Evolutionary conservation across 64 coral and sea anemone genomes (phyloP), one percentile per base, ranked within the genome.

Genomic region (Stylophora pistillata): DNA sequence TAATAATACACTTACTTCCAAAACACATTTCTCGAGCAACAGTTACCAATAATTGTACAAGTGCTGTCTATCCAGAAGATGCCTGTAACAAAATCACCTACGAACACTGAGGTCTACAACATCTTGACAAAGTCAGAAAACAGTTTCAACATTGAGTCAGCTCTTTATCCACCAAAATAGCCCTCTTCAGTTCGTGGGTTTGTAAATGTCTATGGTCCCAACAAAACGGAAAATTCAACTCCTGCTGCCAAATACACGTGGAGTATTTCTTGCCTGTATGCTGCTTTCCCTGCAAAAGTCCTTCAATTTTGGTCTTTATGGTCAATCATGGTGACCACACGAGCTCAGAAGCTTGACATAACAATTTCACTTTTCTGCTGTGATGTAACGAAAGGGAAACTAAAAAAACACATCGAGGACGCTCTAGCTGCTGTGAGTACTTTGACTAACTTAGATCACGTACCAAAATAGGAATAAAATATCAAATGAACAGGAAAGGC

Each of bases 201-300:
- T 66, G 79, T 82, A n/a, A 82, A 66, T 14, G 58, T 82, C 58
- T 66, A 65, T 82, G 59, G 60, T 4, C 33, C 58, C 9, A 64
- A 82, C 33, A 82, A 82, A 82, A 82, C 79, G 34, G 62, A 63
- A 4, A 3, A 33, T 58, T 81, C 56, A 37, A 58, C 5, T 30
- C 78, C 78, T 64, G 61, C n/a, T 10, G 79, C 79, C 31, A 13
- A 23, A 10, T 82, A 82, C 79, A 82, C 79, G 41, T 82, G 79
- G 79, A 82, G 79, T 60, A 82, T 82, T 28, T 82, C 79, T 30
- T 82, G 79, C 23, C 17, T 82, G 16, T 82, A 52, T 34, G 58
- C 59, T 60, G 27, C 79, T 58, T 1, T 82, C 18, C 79, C 79
- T 82, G 58, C 32, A 20, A 33, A 25, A 7, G 79, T 66, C 12